phyloP scores from a whole-genome alignment of 2,113 vertebrate species.

The Gymnobelideus leadbeateri region DNA sequence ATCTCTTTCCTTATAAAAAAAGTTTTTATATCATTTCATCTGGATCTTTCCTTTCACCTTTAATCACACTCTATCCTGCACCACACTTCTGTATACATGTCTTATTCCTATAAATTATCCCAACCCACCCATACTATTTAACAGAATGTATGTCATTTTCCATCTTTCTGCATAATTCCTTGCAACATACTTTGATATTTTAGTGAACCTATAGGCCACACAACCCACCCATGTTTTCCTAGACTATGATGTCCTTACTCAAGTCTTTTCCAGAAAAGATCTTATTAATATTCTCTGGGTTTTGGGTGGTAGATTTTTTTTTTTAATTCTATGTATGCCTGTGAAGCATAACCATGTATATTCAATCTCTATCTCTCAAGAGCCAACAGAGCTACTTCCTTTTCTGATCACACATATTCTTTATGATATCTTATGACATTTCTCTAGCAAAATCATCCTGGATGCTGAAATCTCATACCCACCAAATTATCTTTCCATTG shows the following conservation, averaged over 20 bases:
- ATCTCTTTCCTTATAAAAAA: background rate
- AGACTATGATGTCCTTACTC: background rate
- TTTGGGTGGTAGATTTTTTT: background rate
- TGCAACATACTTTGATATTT: background rate
- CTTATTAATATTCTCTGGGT: background rate
- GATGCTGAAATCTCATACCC: background rate
- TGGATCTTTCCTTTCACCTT: background rate
- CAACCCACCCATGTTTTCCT: background rate
- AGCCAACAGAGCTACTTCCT: background rate
- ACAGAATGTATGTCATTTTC: background rate
- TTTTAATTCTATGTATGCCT: background rate
- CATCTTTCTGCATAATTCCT: background rate
- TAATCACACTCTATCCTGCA: background rate
- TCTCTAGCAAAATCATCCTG: background rate
- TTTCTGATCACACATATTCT: background rate
- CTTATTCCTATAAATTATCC: background rate
- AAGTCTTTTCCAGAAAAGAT: background rate
- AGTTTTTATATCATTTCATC: background rate
- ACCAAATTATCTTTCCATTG: background rate
- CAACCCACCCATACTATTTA: background rate
- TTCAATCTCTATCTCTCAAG: background rate
- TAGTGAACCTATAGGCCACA: background rate
- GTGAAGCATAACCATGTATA: background rate
- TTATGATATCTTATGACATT: background rate
- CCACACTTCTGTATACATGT: background rate